phyloP scores from a whole-genome alignment of 1,140 invertebrate species.

The Drosophila nasuta region DNA sequence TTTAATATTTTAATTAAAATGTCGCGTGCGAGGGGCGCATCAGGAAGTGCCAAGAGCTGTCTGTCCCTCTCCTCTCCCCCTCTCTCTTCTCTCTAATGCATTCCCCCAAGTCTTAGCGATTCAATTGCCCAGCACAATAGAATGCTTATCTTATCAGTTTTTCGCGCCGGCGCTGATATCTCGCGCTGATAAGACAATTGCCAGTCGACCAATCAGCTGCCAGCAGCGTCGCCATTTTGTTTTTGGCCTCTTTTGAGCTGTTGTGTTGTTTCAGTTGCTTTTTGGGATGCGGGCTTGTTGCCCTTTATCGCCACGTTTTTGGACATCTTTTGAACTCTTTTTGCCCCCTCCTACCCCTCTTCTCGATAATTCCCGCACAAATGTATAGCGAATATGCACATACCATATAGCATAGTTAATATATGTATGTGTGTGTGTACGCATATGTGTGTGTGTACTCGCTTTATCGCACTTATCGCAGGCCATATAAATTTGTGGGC shows the following conservation, averaged over 20 bases:
- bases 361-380: slow-evolving; percentile 20
- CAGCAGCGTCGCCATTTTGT: slow-evolving; percentile 68
- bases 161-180: slow-evolving; percentile 54
- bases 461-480: slow-evolving; percentile 69
- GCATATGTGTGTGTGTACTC: slow-evolving; percentile 1
- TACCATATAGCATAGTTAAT: slow-evolving; percentile 4
- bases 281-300: slow-evolving; percentile 33
- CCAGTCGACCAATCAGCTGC: slow-evolving; percentile 58
- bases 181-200: slow-evolving; percentile 49
- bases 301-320: slow-evolving; percentile 31
- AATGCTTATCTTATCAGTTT: slow-evolving; percentile 66
- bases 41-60: slow-evolving; percentile 15
- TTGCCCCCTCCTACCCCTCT: not conserved
- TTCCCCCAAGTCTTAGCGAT: not conserved
- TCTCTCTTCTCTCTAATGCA: not conserved
- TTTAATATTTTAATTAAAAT: slow-evolving; percentile 79
- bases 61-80: too few relatives aligned
- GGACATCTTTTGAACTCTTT: slow-evolving; percentile 18
- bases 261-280: slow-evolving; percentile 31
- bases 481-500: slow-evolving; percentile 77
- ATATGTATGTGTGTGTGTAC: not conserved
- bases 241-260: slow-evolving; percentile 26
- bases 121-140: slow-evolving; percentile 18
- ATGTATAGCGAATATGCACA: slow-evolving; percentile 1
- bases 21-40: slow-evolving; percentile 52